Evolutionary conservation across 2,888 invertebrate genomes (phyloP).

Genomic region (Troides oblongomaculatus): DNA sequence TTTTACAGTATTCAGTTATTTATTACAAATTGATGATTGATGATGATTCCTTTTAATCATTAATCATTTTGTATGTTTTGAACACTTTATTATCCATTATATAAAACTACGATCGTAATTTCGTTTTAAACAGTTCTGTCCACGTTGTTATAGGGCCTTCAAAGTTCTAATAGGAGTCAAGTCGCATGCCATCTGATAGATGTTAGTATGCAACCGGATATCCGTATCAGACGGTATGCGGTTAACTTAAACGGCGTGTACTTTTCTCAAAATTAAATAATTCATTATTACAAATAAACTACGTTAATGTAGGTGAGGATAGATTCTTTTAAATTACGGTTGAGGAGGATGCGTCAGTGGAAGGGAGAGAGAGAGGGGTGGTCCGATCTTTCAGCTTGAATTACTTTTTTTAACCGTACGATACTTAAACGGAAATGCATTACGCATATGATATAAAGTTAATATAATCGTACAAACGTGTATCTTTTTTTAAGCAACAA

Average conservation of each 20-base stretch:
- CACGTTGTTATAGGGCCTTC: constrained; percentile 36
- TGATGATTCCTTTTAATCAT: too few relatives aligned
- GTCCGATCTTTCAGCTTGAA: too few relatives aligned
- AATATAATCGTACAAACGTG: too few relatives aligned
- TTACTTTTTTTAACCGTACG: too few relatives aligned
- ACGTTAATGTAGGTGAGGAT: constrained; percentile 13
- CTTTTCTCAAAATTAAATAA: constrained; percentile 11
- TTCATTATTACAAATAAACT: neutral
- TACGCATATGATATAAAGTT: too few relatives aligned
- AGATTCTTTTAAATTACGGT: constrained; percentile 20
- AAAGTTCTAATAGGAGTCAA: neutral
- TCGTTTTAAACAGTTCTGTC: constrained; percentile 40
- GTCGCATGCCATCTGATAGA: neutral
- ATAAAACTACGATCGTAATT: constrained; percentile 26
- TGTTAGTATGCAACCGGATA: neutral
- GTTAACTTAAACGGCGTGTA: constrained; percentile 8
- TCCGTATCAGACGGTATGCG: constrained; percentile 7
- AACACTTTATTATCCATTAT: too few relatives aligned
- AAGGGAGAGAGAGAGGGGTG: too few relatives aligned
- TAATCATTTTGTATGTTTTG: too few relatives aligned
- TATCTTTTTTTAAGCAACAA: too few relatives aligned
- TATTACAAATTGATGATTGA: too few relatives aligned
- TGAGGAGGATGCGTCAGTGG: neutral
- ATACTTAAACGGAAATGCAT: too few relatives aligned
- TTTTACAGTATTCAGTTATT: too few relatives aligned